These are phyloP conservation scores for Protobothrops mucrosquamatus DNA, from an alignment of 2,113 vertebrate species.

Conservation along the genomic window DNA sequence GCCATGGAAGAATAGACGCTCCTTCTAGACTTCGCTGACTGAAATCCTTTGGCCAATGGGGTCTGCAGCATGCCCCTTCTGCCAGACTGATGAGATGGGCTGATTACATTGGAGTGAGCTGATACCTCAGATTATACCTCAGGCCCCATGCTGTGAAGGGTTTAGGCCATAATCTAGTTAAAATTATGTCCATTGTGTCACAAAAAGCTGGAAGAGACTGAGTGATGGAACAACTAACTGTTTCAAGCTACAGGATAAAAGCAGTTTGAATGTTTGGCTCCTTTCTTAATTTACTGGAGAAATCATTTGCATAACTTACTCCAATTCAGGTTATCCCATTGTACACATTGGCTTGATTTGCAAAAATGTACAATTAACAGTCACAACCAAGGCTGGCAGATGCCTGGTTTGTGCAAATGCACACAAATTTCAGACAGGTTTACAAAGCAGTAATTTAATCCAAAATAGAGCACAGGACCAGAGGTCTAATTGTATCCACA, in stretches of 20 bases:
- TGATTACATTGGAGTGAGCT: not conserved
- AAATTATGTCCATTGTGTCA: not conserved
- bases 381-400: not conserved
- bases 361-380: not conserved
- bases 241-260: not conserved
- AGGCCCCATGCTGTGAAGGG: not conserved
- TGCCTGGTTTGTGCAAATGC: not conserved
- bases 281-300: not conserved
- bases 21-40: not conserved
- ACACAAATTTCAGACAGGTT: not conserved
- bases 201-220: not conserved
- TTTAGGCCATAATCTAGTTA: not conserved
- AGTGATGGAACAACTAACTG: not conserved
- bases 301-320: not conserved
- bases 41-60: not conserved
- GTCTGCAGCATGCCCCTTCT: not conserved
- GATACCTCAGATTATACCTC: not conserved
- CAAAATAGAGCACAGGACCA: not conserved
- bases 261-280: not conserved
- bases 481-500: not conserved
- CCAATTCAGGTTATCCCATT: not conserved
- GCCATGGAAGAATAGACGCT: not conserved
- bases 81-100: not conserved
- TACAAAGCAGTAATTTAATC: not conserved
- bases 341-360: not conserved